Conservation (phyloP, 2,113 vertebrate species). For the Nerophis lumbriciformis region DNA sequence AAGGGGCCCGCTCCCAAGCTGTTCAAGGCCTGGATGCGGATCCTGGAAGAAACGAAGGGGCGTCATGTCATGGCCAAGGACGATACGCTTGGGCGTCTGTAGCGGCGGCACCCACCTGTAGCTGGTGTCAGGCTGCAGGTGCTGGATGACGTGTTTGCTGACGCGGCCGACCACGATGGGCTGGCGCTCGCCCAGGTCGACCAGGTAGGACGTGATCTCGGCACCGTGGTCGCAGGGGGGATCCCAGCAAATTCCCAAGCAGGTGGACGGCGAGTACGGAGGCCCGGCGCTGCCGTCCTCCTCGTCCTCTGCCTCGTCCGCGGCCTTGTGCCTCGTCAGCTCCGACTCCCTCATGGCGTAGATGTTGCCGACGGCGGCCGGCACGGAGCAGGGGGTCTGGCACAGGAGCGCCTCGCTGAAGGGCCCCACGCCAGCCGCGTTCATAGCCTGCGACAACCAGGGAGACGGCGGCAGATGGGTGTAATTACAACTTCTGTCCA, state of each 20-base stretch:
- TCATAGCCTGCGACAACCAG: constrained; percentile 74
- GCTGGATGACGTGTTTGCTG: constrained; percentile 80
- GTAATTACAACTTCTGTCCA: constrained; percentile 29
- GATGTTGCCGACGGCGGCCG: constrained; percentile 83
- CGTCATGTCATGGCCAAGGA: neutral
- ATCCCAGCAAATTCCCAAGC: constrained; percentile 88
- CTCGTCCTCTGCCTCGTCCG: constrained; percentile 38
- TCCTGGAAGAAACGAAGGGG: constrained; percentile 61
- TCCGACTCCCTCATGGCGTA: constrained; percentile 80
- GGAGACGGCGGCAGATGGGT: neutral
- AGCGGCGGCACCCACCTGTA: constrained; percentile 78
- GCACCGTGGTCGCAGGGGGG: constrained; percentile 87
- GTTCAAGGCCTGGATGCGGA: constrained; percentile 96
- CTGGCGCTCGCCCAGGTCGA: constrained; percentile 92
- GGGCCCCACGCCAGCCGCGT: constrained; percentile 82
- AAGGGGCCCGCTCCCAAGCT: constrained; percentile 92
- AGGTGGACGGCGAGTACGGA: constrained; percentile 86
- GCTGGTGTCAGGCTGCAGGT: constrained; percentile 93
- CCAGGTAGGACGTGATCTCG: constrained; percentile 89
- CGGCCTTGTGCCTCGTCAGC: constrained; percentile 50
- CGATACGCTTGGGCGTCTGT: neutral
- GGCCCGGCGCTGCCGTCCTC: constrained; percentile 46
- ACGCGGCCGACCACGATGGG: constrained; percentile 79
- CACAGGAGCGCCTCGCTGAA: constrained; percentile 87
- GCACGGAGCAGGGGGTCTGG: constrained; percentile 89